Percentiles rank a stretch among this genome's conserved stretches.
Conservation (phyloP, 2,113 vertebrate species). For the Harpagus bidentatus region DNA sequence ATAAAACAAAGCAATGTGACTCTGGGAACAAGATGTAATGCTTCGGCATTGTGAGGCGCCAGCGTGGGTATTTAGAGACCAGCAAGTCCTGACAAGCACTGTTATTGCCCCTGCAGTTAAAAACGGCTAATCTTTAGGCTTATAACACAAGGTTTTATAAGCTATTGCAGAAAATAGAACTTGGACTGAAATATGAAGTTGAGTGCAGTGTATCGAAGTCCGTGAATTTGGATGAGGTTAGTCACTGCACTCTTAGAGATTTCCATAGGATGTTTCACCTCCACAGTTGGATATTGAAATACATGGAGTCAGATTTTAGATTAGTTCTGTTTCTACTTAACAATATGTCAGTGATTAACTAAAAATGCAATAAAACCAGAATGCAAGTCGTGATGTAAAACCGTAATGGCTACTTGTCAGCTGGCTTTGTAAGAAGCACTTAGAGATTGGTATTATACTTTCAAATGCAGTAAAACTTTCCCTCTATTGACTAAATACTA, state of each 20-base stretch:
- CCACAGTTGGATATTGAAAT: background rate
- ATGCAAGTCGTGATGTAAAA: constrained; percentile 40
- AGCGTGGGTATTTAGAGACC: background rate
- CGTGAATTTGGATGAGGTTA: background rate
- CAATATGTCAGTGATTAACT: constrained; percentile 33
- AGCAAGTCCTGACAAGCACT: background rate
- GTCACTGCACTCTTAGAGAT: background rate
- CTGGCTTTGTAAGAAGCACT: constrained; percentile 20
- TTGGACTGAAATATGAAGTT: background rate
- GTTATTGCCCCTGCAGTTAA: background rate
- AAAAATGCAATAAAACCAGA: constrained; percentile 36
- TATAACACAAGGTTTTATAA: background rate
- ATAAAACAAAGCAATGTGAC: background rate
- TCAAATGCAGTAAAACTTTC: constrained; percentile 51
- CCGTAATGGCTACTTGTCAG: constrained; percentile 39
- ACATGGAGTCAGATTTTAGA: background rate
- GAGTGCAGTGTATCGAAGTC: background rate
- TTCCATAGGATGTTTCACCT: background rate
- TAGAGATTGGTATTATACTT: constrained; percentile 30
- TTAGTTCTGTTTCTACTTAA: background rate
- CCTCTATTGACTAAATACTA: constrained; percentile 5
- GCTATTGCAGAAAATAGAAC: background rate
- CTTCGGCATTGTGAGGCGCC: background rate
- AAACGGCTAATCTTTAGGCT: background rate
- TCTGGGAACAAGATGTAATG: constrained; percentile 1